Evolutionary conservation across 2,113 vertebrate genomes (phyloP).

Genomic region (Zootoca vivipara): DNA sequence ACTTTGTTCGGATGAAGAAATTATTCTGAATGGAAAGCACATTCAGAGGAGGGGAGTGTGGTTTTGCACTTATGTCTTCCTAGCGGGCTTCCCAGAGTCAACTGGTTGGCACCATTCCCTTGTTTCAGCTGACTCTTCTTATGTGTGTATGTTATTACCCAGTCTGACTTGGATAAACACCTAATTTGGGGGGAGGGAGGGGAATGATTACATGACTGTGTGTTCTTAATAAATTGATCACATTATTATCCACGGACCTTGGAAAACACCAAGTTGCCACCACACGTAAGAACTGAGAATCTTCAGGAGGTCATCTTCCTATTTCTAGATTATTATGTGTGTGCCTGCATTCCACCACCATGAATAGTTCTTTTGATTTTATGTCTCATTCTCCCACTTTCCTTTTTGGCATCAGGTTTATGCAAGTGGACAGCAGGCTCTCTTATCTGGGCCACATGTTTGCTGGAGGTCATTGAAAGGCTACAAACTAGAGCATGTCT

Average conservation of each 20-base stretch:
- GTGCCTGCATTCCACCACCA: slow-evolving; percentile 48
- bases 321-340: slow-evolving; percentile 56
- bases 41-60: no score
- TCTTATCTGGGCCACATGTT: slow-evolving; percentile 82
- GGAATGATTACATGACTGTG: not conserved
- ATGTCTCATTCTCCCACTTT: slow-evolving; percentile 46
- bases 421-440: slow-evolving; percentile 77
- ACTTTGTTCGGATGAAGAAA: no score
- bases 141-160: not conserved
- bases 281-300: slow-evolving; percentile 39
- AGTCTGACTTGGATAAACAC: not conserved
- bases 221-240: not conserved
- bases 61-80: no score
- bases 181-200: not conserved
- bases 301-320: slow-evolving; percentile 64
- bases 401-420: slow-evolving; percentile 75
- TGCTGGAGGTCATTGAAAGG: slow-evolving; percentile 84
- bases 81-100: no score
- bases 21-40: no score
- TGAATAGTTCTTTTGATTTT: slow-evolving; percentile 62
- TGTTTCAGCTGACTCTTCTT: no score
- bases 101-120: no score
- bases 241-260: not conserved
- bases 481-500: slow-evolving; percentile 86
- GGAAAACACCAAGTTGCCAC: rapidly evolving